phyloP scores from a whole-genome alignment of 2,797 vertebrate species.

The Cuculus canorus region DNA sequence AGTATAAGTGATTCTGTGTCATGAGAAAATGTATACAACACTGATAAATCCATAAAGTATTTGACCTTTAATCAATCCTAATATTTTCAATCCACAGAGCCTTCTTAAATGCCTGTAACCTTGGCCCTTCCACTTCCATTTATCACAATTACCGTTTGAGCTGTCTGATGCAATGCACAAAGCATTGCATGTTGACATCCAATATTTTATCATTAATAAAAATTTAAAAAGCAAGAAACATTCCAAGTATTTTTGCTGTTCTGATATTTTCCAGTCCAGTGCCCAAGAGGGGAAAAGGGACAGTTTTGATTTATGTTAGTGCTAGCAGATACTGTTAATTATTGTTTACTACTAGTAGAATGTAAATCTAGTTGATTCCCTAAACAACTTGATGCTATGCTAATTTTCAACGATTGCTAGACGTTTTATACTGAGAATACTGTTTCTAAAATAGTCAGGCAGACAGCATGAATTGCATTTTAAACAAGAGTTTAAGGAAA shows the following conservation, averaged over 20 bases:
- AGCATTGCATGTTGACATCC: conserved; percentile 72
- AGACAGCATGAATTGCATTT: neutral
- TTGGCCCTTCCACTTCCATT: conserved; percentile 74
- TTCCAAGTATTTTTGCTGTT: conserved; percentile 75
- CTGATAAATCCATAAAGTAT: conserved; percentile 82
- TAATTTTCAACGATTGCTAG: conserved; percentile 20
- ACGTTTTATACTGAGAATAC: neutral
- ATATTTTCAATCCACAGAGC: conserved; percentile 77
- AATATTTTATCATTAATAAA: conserved; percentile 84
- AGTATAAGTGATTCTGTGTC: conserved; percentile 63
- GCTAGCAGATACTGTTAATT: conserved; percentile 67
- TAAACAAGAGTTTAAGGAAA: neutral
- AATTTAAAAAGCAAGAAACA: conserved; percentile 65
- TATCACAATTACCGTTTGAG: conserved; percentile 80
- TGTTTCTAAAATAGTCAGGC: neutral
- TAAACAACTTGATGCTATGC: neutral
- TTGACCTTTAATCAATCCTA: conserved; percentile 83
- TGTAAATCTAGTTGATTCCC: neutral
- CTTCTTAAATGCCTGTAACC: conserved; percentile 76
- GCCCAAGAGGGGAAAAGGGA: conserved; percentile 53
- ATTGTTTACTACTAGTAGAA: conserved; percentile 39
- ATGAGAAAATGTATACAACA: conserved; percentile 72
- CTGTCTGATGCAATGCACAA: conserved; percentile 76
- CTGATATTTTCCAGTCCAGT: conserved; percentile 76
- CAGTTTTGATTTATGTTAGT: conserved; percentile 72